Evolutionary conservation across 2,888 invertebrate species (phyloP), one percentile per base, ranked within the genome.

Genomic region (Callosobruchus maculatus): DNA sequence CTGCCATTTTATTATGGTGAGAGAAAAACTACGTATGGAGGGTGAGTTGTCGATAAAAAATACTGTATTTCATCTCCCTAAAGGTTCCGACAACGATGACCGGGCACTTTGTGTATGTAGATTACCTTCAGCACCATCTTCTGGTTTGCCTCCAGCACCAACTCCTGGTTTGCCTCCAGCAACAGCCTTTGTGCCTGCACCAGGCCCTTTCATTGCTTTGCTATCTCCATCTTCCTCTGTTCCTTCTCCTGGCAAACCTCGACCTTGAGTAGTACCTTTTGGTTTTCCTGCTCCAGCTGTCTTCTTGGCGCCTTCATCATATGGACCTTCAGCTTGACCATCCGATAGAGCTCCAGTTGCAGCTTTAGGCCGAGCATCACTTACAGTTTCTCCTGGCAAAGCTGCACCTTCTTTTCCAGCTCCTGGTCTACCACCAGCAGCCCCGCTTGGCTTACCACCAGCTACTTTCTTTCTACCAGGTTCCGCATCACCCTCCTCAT

Each of bases 131-230:
- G 70, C 71, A 70, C 68, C 67, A 21, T 2, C 22, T 73, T 4
- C 21, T 22, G 22, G 66, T 21, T 68, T 74, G 67, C 31, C 72
- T 20, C 26, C 70, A 31, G 72, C 72, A 21, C 69, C 73, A 30
- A 18, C 73, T 22, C 70, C 70, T 3, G 31, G 31, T n/a, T 66
- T 70, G 9, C 2, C 68, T 20, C 30, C 66, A 22, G 22, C 22
- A 22, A n/a, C n/a, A n/a, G n/a, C n/a, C n/a, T n/a, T n/a, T n/a
- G n/a, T n/a, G n/a, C 72, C 68, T 3, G 31, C 68, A 26, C 67
- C 68, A 9, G 68, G 72, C 68, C 26, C 21, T 69, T 49, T 67
- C 67, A 20, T 22, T 21, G 31, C 49, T 49, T 49, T 49, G 13
- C 9, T 49, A 49, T 49, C 5, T 5, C 49, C 49, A 1, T 49